These are phyloP conservation scores for Podocnemis expansa DNA, from an alignment of 2,113 vertebrate species.

Conservation along the genomic window DNA sequence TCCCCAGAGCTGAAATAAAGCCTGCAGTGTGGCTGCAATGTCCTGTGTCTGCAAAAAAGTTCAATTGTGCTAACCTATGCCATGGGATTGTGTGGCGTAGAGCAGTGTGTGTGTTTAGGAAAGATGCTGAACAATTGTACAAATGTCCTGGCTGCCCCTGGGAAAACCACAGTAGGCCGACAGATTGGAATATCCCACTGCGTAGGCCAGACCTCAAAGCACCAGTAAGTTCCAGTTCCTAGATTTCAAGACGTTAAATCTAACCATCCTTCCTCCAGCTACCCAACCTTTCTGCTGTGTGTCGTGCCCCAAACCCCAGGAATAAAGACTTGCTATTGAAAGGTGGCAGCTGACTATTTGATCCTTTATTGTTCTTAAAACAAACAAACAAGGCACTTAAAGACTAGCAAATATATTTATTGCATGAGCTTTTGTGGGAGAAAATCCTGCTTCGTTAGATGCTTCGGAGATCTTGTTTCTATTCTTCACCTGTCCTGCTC, in stretches of 20 bases:
- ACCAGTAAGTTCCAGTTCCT: neutral
- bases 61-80: neutral
- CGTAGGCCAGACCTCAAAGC: neutral
- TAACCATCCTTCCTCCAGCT: neutral
- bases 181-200: neutral
- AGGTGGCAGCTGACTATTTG: neutral
- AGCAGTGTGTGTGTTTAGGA: neutral
- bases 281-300: accelerated
- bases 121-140: neutral
- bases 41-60: neutral
- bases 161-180: neutral
- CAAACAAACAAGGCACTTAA: too few relatives aligned
- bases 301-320: neutral
- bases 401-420: too few relatives aligned
- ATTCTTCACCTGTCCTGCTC: too few relatives aligned
- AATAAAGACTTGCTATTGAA: neutral
- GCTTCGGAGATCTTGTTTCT: too few relatives aligned
- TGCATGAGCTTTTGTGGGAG: too few relatives aligned
- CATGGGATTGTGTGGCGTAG: neutral
- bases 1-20: neutral
- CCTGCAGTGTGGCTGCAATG: neutral
- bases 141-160: neutral
- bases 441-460: too few relatives aligned
- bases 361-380: neutral
- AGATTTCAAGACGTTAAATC: neutral